Base-by-base conservation (phyloP, 2,797 vertebrate genomes). In the Oreortyx pictus region DNA sequence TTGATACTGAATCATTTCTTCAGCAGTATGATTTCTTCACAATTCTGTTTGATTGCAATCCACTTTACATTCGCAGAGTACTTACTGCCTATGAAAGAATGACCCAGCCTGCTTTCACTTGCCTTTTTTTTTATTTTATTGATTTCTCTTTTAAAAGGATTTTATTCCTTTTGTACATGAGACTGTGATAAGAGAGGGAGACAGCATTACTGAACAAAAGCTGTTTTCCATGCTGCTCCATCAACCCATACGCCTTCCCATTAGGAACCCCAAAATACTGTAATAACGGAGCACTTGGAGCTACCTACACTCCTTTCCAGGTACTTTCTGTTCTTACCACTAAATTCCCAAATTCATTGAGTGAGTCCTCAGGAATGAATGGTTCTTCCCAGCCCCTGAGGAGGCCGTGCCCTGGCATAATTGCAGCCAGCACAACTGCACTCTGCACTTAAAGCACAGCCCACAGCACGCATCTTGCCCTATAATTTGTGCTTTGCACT, bases 1-100 rank as follows among this genome's bases (percentile, higher is more conserved):
- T 95, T 94, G 89, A 81, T 86, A 91, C n/a, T 89, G 79, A 94
- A 68, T 92, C 67, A 73, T 90, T 93, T 92, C 89, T 93, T 93
- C 60, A 75, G 86, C 62, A 29, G 59, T 44, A 92, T 93, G 91
- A 88, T 87, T 87, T 67, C 70, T 81, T 92, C 72, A 89, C 86
- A 88, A 89, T 76, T 88, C 82, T 77, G 56, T 91, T 95, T 94
- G 88, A 94, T 95, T 92, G 75, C 96, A 92, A 93, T 65, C 88
- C 84, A 94, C 92, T 95, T 95, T 87, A 91, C 67, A 85, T 89
- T 89, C 90, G 74, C n/a, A 89, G 89, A 93, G 80, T 64, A 76
- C 84, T 90, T 68, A 81, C 67, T 75, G 87, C 80, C 85, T 91
- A 44, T 67, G 82, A 86, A 92, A 93, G 90, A 95, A 84, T 35